Evolutionary conservation across 2,888 invertebrate species (phyloP).

Genomic region (Encarsia formosa): DNA sequence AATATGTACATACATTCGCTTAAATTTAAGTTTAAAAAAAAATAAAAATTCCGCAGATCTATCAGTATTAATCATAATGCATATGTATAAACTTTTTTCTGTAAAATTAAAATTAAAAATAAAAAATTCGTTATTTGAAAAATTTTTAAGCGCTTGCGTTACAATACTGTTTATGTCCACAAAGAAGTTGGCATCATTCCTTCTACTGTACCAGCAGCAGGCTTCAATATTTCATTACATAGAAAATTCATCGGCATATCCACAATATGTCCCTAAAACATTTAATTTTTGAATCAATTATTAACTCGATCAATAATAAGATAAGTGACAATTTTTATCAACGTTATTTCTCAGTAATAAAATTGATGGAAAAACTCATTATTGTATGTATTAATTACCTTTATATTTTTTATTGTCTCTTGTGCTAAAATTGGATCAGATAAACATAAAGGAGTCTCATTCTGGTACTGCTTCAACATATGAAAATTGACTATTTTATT

Average conservation of each 20-base stretch:
- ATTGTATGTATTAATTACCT: slow-evolving; percentile 54
- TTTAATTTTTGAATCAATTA: slow-evolving; percentile 16
- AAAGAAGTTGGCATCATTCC: slow-evolving; percentile 87
- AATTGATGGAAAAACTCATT: background rate
- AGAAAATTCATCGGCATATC: slow-evolving; percentile 86
- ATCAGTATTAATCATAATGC: too few relatives aligned
- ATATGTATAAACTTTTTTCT: too few relatives aligned
- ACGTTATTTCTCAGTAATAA: background rate
- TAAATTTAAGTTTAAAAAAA: too few relatives aligned
- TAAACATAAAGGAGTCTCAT: slow-evolving; percentile 67
- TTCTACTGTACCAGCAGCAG: slow-evolving; percentile 79
- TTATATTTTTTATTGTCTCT: slow-evolving; percentile 68
- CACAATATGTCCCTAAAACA: slow-evolving; percentile 74
- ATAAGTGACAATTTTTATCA: background rate
- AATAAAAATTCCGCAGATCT: too few relatives aligned
- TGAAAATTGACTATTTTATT: slow-evolving; percentile 76
- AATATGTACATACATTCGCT: too few relatives aligned
- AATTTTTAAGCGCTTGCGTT: too few relatives aligned
- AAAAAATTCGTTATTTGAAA: too few relatives aligned
- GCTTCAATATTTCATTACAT: slow-evolving; percentile 79
- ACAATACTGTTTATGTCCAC: slow-evolving; percentile 66
- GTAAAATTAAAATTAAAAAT: too few relatives aligned
- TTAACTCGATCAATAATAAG: background rate
- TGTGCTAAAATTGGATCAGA: slow-evolving; percentile 70
- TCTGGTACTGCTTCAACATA: slow-evolving; percentile 72